Percentiles rank a stretch among this genome's conserved stretches.
These are phyloP conservation scores for Lumbricus terrestris DNA, from an alignment of 2,888 invertebrate genomes.

Conservation along the genomic window DNA sequence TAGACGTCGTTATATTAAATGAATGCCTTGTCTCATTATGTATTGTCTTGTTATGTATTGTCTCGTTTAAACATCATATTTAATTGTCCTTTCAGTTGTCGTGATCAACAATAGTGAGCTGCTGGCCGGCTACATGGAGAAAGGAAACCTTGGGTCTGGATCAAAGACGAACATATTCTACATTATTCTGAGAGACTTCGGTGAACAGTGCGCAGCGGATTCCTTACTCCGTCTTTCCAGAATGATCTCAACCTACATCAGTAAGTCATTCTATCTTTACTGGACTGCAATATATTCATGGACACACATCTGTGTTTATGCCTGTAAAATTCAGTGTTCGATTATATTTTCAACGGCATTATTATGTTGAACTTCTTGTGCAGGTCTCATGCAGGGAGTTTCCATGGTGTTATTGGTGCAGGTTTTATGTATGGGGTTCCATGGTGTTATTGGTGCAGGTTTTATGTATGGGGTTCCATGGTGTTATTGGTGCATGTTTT, in stretches of 20 bases:
- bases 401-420: not conserved
- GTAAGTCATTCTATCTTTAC: slow-evolving; percentile 43
- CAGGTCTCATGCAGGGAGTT: no score
- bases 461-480: not conserved
- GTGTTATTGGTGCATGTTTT: no score
- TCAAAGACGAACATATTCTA: slow-evolving; percentile 95
- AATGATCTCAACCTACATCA: slow-evolving; percentile 72
- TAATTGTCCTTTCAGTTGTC: slow-evolving; percentile 67
- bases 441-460: no score
- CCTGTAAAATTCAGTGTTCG: no score
- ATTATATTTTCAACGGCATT: no score
- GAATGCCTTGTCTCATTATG: not conserved
- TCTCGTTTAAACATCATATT: not conserved
- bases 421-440: not conserved
- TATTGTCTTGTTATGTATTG: no score
- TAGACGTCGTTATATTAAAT: no score
- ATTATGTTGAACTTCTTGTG: no score
- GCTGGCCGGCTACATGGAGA: slow-evolving; percentile 91
- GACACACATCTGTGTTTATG: no score
- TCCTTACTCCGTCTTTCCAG: slow-evolving; percentile 89
- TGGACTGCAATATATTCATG: not conserved
- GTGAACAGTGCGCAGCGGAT: slow-evolving; percentile 80
- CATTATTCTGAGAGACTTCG: slow-evolving; percentile 86
- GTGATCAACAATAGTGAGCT: slow-evolving; percentile 90
- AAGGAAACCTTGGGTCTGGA: slow-evolving; percentile 90